Evolutionary conservation across 2,888 invertebrate species (phyloP).

Genomic region (Agapostemon virescens): DNA sequence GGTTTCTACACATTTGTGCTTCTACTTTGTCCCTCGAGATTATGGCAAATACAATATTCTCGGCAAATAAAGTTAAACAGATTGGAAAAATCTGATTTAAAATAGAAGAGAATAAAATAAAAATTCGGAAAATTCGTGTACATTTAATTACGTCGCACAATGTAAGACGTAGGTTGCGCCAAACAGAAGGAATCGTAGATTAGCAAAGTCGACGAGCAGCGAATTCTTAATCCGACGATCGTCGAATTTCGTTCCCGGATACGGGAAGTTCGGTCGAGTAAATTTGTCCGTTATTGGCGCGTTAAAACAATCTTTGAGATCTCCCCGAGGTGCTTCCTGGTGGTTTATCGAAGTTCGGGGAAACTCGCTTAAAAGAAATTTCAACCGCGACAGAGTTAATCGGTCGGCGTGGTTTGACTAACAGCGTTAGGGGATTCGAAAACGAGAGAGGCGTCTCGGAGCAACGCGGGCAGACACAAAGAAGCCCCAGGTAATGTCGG

Average conservation of each 20-base stretch:
- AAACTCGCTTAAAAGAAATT: conserved; percentile 6
- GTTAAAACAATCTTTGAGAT: conserved; percentile 17
- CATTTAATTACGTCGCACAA: too few relatives aligned
- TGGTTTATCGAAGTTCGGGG: background rate
- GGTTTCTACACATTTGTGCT: too few relatives aligned
- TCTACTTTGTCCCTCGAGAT: too few relatives aligned
- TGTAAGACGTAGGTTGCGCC: background rate
- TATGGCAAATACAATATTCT: too few relatives aligned
- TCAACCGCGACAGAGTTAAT: conserved; percentile 38
- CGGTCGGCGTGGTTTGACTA: background rate
- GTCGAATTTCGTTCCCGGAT: background rate
- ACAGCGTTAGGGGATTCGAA: background rate
- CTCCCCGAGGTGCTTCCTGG: background rate
- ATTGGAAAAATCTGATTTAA: too few relatives aligned
- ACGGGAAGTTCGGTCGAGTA: background rate
- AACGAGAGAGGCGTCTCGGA: conserved; percentile 2
- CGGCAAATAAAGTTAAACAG: too few relatives aligned
- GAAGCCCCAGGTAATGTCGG: conserved; percentile 26
- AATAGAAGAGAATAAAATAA: too few relatives aligned
- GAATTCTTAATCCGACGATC: background rate
- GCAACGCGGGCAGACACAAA: conserved; percentile 1
- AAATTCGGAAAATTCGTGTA: too few relatives aligned
- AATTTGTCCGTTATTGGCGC: conserved; percentile 9
- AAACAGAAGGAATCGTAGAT: background rate
- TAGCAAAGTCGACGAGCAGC: background rate